phyloP scores from a whole-genome alignment of 2,113 vertebrate species.

The Sebastes schlegelii region DNA sequence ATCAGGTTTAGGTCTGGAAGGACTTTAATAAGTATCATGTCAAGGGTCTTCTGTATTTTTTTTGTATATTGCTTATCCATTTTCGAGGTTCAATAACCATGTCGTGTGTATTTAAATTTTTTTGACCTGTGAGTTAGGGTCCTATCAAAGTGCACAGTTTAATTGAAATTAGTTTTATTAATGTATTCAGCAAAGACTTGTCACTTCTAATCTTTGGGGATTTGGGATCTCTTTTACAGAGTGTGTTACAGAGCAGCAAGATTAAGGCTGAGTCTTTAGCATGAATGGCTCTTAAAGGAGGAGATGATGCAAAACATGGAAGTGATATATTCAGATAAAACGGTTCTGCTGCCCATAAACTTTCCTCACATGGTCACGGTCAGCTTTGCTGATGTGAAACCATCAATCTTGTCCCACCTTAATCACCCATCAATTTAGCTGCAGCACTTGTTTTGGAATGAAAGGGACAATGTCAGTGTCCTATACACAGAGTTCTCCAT shows the following conservation, averaged over 20 bases:
- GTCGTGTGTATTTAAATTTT: background rate
- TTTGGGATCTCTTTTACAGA: background rate
- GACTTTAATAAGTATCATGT: background rate
- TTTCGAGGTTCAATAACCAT: background rate
- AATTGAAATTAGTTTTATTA: constrained; percentile 1
- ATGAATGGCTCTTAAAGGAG: background rate
- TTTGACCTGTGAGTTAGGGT: background rate
- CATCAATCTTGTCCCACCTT: constrained; percentile 76
- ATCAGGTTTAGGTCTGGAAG: background rate
- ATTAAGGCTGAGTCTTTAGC: background rate
- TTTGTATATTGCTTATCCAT: background rate
- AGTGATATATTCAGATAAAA: constrained; percentile 15
- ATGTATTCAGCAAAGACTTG: background rate
- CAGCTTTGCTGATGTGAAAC: constrained; percentile 49
- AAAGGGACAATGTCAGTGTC: constrained; percentile 76
- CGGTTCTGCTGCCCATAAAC: constrained; percentile 11
- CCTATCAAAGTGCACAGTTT: background rate
- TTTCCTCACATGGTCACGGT: constrained; percentile 39
- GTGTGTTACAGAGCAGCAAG: background rate
- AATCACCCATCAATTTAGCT: constrained; percentile 78
- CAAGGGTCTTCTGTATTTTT: background rate
- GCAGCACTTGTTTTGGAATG: constrained; percentile 72
- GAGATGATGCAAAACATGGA: background rate
- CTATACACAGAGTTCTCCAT: constrained; percentile 56
- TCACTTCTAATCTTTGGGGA: background rate